These are phyloP conservation scores for Lutjanus argentimaculatus DNA, from an alignment of 2,797 vertebrate genomes.

Conservation along the genomic window DNA sequence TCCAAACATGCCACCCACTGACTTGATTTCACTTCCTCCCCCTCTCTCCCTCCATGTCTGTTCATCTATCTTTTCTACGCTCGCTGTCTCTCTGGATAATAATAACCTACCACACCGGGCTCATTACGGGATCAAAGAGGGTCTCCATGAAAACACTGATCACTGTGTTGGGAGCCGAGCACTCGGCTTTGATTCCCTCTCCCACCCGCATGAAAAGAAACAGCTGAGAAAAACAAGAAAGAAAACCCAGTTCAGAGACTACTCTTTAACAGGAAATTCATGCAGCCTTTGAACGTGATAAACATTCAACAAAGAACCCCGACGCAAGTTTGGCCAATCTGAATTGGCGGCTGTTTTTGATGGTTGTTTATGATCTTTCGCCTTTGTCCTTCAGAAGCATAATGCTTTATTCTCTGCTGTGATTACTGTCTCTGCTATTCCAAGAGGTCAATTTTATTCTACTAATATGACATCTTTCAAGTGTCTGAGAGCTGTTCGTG, in stretches of 20 bases:
- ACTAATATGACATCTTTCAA: slow-evolving; percentile 3
- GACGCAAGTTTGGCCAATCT: not conserved
- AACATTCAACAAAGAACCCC: slow-evolving; percentile 18
- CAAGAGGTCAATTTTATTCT: not conserved
- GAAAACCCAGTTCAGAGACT: slow-evolving; percentile 35
- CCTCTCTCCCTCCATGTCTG: slow-evolving; percentile 36
- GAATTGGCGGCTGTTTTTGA: not conserved
- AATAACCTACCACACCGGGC: slow-evolving; percentile 71
- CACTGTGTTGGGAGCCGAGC: slow-evolving; percentile 55
- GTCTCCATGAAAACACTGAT: slow-evolving; percentile 70
- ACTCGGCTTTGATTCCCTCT: slow-evolving; percentile 68
- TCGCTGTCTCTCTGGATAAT: slow-evolving; percentile 64
- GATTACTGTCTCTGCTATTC: not conserved
- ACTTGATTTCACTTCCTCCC: slow-evolving; percentile 46
- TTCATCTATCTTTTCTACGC: slow-evolving; percentile 52
- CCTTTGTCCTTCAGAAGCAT: slow-evolving; percentile 5
- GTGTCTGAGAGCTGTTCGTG: not conserved
- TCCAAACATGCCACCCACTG: slow-evolving; percentile 60
- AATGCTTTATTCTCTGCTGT: not conserved
- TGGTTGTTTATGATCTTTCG: slow-evolving; percentile 12
- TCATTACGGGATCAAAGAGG: slow-evolving; percentile 77
- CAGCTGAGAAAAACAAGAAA: slow-evolving; percentile 57
- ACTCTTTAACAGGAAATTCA: slow-evolving; percentile 35
- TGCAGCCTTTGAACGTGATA: slow-evolving; percentile 43
- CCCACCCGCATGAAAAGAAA: slow-evolving; percentile 59